phyloP scores from a whole-genome alignment of 1,140 invertebrate genomes.

The Leptinotarsa defecta region DNA sequence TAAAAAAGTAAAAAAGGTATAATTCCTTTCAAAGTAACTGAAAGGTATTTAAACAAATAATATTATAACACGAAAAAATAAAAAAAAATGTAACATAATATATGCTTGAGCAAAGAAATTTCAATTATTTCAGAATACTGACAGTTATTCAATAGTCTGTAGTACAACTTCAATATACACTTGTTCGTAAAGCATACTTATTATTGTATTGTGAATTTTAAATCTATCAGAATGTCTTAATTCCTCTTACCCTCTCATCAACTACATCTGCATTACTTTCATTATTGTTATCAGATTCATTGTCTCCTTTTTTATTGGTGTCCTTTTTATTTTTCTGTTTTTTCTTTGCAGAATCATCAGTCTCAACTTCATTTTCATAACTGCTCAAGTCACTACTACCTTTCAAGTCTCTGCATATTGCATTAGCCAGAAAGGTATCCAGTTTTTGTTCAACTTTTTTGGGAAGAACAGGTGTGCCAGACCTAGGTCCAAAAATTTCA shows the following conservation, averaged over 20 bases:
- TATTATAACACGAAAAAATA: too few species aligned
- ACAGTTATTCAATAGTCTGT: too few species aligned
- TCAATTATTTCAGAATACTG: too few species aligned
- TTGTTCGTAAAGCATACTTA: too few species aligned
- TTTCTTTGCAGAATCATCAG: background rate
- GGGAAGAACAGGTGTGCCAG: background rate
- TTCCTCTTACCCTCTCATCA: background rate
- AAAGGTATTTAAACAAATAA: too few species aligned
- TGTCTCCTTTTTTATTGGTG: background rate
- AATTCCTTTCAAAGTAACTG: background rate
- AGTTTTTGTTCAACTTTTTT: background rate
- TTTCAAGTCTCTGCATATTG: conserved; percentile 15
- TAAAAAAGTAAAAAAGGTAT: background rate
- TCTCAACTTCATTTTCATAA: background rate
- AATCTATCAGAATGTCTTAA: too few species aligned
- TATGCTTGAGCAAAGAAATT: too few species aligned
- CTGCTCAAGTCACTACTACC: background rate
- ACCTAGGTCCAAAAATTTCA: background rate
- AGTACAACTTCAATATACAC: too few species aligned
- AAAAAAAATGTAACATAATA: too few species aligned
- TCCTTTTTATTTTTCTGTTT: background rate
- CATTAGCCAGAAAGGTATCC: conserved; percentile 7
- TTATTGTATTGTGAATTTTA: too few species aligned
- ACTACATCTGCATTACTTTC: background rate
- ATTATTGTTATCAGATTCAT: background rate